Base-by-base conservation (phyloP, 1,140 invertebrate genomes). In the Calephelis virginiensis region DNA sequence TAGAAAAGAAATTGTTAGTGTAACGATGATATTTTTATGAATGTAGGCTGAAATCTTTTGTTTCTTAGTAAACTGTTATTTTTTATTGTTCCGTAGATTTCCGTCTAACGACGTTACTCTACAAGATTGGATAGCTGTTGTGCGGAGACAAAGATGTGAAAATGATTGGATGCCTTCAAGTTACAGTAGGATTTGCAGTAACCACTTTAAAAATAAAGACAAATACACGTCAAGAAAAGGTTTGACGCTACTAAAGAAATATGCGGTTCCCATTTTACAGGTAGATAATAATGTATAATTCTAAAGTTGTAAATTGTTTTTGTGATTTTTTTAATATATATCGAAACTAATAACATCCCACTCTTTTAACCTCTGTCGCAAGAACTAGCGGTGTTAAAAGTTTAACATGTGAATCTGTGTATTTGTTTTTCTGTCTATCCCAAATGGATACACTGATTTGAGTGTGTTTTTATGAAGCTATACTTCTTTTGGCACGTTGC, bases 91-190 rank as follows among this genome's bases (percentile, higher is more conserved):
- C 12, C 28, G 11, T 61, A 73, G 6, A n/a, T n/a, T n/a, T n/a
- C n/a, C n/a, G n/a, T n/a, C n/a, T n/a, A n/a, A n/a, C n/a, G n/a
- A n/a, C n/a, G n/a, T 64, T n/a, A 4, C 6, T 3, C 14, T 46
- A 6, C 17, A 69, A 43, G 59, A 64, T 13, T 72, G 71, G 67
- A 28, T 72, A 7, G 10, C 46, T 10, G 13, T 64, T 45, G 61
- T 72, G 45, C 50, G 63, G 4, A 14, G 43, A 37, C 64, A 69
- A 66, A 69, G 67, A 61, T n/a, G 53, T 6, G 71, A 73, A 60
- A 13, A 13, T 1, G 45, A 70, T 46, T 73, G 71, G 68, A 62
- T 63, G 40, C 71, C 71, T 45, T 56, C 63, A 45, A 63, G 40
- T 45, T 10, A 13, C n/a, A 69, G 62, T 49, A 67, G 46, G 61